Evolutionary conservation across 2,888 invertebrate genomes (phyloP).

Genomic region (Oxytorus armatus): DNA sequence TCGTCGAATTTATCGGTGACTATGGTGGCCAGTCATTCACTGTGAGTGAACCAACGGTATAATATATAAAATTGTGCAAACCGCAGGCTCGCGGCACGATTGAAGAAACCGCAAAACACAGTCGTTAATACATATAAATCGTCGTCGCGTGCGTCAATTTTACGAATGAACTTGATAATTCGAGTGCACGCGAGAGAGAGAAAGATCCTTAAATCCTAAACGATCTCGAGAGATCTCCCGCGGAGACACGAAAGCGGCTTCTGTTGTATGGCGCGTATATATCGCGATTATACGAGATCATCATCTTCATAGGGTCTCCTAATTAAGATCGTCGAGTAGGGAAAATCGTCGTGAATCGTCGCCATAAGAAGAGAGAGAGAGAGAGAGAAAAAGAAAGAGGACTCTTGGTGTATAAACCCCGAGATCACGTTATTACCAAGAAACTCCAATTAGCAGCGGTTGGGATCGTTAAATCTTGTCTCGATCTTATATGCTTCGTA

Average conservation of each 20-base stretch:
- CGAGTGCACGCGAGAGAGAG: conserved; percentile 50
- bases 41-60: neutral
- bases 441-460: conserved; percentile 67
- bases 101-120: conserved; percentile 42
- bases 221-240: conserved; percentile 53
- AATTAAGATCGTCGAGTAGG: conserved; percentile 66
- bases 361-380: conserved; percentile 2
- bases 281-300: conserved; percentile 30
- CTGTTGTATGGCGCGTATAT: conserved; percentile 30
- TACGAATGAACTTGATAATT: conserved; percentile 55
- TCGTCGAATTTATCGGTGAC: too few relatives aligned
- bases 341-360: conserved; percentile 62
- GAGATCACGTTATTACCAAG: conserved; percentile 67
- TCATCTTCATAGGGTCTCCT: conserved; percentile 53
- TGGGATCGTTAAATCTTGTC: conserved; percentile 66
- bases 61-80: neutral
- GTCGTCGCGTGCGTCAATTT: conserved; percentile 55
- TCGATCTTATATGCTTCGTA: conserved; percentile 60
- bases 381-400: conserved; percentile 1
- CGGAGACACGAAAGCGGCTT: conserved; percentile 46
- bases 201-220: conserved; percentile 54
- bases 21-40: neutral
- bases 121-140: conserved; percentile 29
- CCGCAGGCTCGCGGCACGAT: conserved; percentile 30
- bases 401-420: conserved; percentile 27